Base-by-base conservation (phyloP, 2,797 vertebrate genomes). In the Enteromius fasciolatus region DNA sequence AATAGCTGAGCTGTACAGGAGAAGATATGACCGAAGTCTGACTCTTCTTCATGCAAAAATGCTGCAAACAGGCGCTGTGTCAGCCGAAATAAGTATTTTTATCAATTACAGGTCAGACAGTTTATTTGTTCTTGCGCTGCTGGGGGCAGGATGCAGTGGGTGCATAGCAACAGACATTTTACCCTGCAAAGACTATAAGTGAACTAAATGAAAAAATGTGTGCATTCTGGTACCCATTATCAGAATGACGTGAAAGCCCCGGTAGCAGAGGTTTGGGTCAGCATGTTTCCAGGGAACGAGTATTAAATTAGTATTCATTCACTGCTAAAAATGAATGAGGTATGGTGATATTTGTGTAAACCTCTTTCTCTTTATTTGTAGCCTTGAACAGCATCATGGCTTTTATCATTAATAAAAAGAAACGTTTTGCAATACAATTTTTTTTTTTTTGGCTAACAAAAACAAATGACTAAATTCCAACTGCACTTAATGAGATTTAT, bases 271-370 rank as follows among this genome's bases (percentile, higher is more conserved):
- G 33, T n/a, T 28, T 41, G 14, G 39, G 23, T 28, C 36, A 61
- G 14, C 12, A 9, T 14, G 39, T 76, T 63, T 76, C 8, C 57
- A 41, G 10, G 39, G 31, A 63, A 76, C 18, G 3, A 63, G 9
- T 57, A 61, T 28, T 44, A 61, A 61, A 61, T 76, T 41, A 76
- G 41, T 25, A 63, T 25, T 46, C 39, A 46, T 63, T 76, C 39
- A 20, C 31, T 46, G 23, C 31, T 20, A 18, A 63, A 25, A 28
- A 76, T 44, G 0, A 69, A 46, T 14, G 39, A 7, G 11, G 39
- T 14, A 44, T 23, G 7, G 20, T n/a, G 10, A 39, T 5, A 17
- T 41, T 44, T 18, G 36, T 63, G 4, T 10, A 25, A 17, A 63
- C 44, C 6, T 44, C 9, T 31, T 15, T 12, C 31, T 36, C 48